Evolutionary conservation across 2,113 vertebrate genomes (phyloP).

Genomic region (Saccopteryx leptura): DNA sequence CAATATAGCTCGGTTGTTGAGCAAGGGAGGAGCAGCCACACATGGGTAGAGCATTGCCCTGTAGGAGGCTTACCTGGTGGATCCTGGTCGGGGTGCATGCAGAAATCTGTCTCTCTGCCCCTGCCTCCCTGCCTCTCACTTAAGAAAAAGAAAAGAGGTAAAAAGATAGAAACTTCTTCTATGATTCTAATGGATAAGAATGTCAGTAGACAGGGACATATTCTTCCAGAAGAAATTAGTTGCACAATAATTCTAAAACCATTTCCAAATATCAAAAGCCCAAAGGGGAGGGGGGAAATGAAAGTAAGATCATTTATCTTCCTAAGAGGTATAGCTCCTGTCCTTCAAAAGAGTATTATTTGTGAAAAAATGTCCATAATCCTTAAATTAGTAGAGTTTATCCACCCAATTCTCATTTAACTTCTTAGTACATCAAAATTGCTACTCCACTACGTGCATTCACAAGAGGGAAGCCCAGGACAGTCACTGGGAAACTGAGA

Average conservation of each 20-base stretch:
- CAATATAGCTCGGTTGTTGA: too few relatives aligned
- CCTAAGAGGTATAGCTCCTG: background rate
- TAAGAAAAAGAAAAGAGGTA: background rate
- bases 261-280: background rate
- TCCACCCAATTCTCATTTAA: constrained; percentile 24
- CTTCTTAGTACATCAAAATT: constrained; percentile 27
- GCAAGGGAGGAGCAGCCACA: too few relatives aligned
- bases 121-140: too few relatives aligned
- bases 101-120: too few relatives aligned
- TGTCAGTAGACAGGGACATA: background rate
- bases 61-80: too few relatives aligned
- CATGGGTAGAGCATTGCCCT: too few relatives aligned
- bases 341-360: background rate
- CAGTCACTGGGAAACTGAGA: background rate
- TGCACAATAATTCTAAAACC: constrained; percentile 17
- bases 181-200: background rate
- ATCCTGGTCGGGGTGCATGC: too few relatives aligned
- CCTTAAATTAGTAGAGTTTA: background rate
- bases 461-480: background rate
- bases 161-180: background rate
- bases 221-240: background rate
- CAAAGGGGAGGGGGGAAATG: background rate
- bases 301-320: background rate
- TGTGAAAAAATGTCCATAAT: background rate
- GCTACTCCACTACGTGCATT: too few relatives aligned